Evolutionary conservation across 2,797 vertebrate species (phyloP).

Genomic region (Lagocephalus sceleratus): DNA sequence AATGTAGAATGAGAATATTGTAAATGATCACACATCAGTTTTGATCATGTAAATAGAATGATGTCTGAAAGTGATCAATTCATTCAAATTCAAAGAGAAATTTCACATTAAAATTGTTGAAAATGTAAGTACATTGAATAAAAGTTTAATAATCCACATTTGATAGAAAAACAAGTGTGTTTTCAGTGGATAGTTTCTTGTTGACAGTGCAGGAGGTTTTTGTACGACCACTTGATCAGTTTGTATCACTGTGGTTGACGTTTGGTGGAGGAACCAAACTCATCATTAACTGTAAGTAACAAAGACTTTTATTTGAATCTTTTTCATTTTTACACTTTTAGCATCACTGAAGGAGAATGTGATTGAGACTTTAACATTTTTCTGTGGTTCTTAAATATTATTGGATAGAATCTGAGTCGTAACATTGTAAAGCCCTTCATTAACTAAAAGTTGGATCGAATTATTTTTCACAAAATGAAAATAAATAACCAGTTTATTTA

Average conservation of each 20-base stretch:
- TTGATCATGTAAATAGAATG: not conserved
- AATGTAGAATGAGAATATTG: no score
- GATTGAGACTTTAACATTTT: not conserved
- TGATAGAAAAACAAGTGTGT: not conserved
- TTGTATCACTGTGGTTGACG: slow-evolving; percentile 45
- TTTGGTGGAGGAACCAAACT: slow-evolving; percentile 38
- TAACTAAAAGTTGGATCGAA: no score
- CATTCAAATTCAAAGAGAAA: not conserved
- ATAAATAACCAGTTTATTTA: no score
- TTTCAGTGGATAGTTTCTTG: not conserved
- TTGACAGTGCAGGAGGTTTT: slow-evolving; percentile 43
- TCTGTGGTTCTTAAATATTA: no score
- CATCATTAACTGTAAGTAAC: slow-evolving; percentile 3
- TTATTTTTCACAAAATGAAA: no score
- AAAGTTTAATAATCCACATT: not conserved
- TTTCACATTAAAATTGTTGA: not conserved
- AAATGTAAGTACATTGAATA: not conserved
- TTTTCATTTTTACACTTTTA: no score
- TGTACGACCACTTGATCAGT: slow-evolving; percentile 38
- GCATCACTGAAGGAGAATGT: no score
- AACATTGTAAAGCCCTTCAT: no score
- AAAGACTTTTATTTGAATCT: no score
- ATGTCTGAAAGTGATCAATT: not conserved
- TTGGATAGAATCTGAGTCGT: no score
- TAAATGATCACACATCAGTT: not conserved